phyloP scores from a whole-genome alignment of 2,888 invertebrate species.

The Spodoptera littoralis region DNA sequence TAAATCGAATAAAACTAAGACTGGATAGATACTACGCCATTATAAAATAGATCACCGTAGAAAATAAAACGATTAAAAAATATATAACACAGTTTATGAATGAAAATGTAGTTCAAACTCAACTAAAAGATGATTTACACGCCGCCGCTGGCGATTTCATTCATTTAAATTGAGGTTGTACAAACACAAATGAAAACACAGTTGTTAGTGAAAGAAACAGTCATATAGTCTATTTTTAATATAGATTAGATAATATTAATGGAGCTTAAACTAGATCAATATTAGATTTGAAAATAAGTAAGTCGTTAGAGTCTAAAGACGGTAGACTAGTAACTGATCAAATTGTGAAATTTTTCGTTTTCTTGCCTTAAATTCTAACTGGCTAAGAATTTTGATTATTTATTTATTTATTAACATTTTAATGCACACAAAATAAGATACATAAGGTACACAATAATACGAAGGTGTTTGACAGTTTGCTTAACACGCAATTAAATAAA shows the following conservation, averaged over 20 bases:
- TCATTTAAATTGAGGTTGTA: conserved; percentile 51
- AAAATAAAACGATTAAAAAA: conserved; percentile 16
- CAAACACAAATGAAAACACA: conserved; percentile 45
- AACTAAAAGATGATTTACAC: conserved; percentile 45
- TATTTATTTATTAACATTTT: no score
- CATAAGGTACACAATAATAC: no score
- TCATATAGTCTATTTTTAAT: conserved; percentile 18
- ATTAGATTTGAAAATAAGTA: background rate
- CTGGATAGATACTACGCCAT: no score
- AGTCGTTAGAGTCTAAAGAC: background rate
- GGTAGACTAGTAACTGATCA: no score
- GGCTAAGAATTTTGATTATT: no score
- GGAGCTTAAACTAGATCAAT: conserved; percentile 1
- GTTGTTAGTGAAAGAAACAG: conserved; percentile 41
- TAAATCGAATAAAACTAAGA: no score
- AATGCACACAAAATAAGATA: no score
- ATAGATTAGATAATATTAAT: conserved; percentile 41
- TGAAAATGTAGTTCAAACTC: conserved; percentile 26
- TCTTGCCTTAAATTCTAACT: background rate
- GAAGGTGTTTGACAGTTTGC: no score
- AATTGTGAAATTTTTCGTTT: background rate
- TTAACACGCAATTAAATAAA: no score
- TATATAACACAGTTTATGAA: conserved; percentile 36
- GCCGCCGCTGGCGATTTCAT: conserved; percentile 22
- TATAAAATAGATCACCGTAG: background rate